Conservation (phyloP, 2,113 vertebrate species). For the Pelusios castaneus region DNA sequence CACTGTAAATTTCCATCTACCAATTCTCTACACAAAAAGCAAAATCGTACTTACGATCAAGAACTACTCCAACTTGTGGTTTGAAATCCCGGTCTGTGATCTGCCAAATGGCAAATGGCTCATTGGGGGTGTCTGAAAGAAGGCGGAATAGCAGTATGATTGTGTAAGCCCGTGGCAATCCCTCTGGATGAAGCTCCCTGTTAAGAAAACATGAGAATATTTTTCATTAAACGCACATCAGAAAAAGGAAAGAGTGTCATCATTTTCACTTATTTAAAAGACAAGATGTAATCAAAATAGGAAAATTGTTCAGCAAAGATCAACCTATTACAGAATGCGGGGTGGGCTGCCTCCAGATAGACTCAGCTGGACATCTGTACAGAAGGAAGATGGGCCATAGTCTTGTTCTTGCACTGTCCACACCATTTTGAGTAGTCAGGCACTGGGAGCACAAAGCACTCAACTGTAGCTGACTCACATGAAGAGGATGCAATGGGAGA, state of each 20-base stretch:
- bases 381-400: neutral
- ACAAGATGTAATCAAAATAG: neutral
- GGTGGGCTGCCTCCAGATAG: neutral
- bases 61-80: conserved; percentile 91
- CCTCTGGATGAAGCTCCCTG: conserved; percentile 94
- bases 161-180: conserved; percentile 89
- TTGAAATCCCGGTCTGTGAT: conserved; percentile 91
- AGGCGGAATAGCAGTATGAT: conserved; percentile 94
- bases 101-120: conserved; percentile 97
- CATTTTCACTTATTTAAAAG: neutral
- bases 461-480: neutral
- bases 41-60: conserved; percentile 86
- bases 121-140: conserved; percentile 87
- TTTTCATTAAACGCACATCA: neutral
- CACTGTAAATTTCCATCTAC: neutral
- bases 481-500: neutral
- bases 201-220: conserved; percentile 45
- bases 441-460: neutral
- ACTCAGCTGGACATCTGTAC: conserved; percentile 14
- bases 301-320: neutral
- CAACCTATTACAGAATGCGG: neutral
- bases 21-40: neutral
- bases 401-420: neutral
- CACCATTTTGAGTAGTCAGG: neutral
- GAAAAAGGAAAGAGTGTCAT: neutral